Evolutionary conservation across 2,113 vertebrate genomes (phyloP).

Genomic region (Carassius auratus): DNA sequence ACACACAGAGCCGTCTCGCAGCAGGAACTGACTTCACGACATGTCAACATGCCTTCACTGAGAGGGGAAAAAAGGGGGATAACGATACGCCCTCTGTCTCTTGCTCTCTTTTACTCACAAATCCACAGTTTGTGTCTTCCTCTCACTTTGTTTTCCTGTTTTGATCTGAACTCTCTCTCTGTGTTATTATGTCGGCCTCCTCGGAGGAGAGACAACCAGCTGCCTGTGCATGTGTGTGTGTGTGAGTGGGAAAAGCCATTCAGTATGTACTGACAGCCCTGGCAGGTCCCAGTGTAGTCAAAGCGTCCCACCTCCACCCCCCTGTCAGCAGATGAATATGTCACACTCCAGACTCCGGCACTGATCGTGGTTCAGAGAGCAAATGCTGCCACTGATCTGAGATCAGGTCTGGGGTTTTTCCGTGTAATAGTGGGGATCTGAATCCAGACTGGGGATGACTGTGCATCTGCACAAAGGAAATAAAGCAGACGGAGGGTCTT

Average conservation of each 20-base stretch:
- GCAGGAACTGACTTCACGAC: constrained; percentile 72
- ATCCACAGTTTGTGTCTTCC: constrained; percentile 61
- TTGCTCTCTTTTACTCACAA: constrained; percentile 42
- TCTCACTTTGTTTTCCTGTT: constrained; percentile 48
- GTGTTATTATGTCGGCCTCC: constrained; percentile 30
- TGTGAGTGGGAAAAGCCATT: constrained; percentile 35
- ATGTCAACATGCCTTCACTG: constrained; percentile 63
- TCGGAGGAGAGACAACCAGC: constrained; percentile 19
- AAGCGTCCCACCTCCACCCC: constrained; percentile 33
- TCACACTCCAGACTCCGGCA: constrained; percentile 32
- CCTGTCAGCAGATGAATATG: constrained; percentile 42
- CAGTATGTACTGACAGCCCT: constrained; percentile 48
- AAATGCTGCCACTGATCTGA: constrained; percentile 26
- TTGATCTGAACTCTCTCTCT: constrained; percentile 42
- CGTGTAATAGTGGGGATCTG: neutral
- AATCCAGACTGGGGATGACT: neutral
- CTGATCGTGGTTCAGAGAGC: constrained; percentile 32
- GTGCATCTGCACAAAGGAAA: neutral
- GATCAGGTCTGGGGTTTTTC: neutral
- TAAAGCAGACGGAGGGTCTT: neutral
- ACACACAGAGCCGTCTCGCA: constrained; percentile 70
- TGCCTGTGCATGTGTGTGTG: constrained; percentile 39
- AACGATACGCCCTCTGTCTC: constrained; percentile 7
- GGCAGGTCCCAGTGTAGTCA: constrained; percentile 36
- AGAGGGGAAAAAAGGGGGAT: constrained; percentile 15